These are phyloP conservation scores for Astur gentilis DNA, from an alignment of 2,113 vertebrate species.

Conservation along the genomic window DNA sequence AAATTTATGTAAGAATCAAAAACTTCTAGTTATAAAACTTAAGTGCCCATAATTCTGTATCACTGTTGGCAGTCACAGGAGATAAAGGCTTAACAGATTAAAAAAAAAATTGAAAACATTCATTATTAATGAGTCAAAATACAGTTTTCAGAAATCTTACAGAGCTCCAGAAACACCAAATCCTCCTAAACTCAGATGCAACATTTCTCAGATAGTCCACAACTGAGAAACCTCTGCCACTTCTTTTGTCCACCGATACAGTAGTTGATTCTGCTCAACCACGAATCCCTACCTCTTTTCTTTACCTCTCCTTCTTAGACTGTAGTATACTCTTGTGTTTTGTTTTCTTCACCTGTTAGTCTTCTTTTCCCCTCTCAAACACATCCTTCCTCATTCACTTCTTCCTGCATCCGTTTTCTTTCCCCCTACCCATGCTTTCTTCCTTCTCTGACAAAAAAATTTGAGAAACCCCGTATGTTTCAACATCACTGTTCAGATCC, in stretches of 20 bases:
- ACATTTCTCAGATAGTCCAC: neutral
- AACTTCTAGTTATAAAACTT: neutral
- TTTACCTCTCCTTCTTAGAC: neutral
- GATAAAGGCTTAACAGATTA: neutral
- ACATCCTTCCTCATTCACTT: neutral
- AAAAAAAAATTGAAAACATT: neutral
- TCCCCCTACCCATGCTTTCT: neutral
- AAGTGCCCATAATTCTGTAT: neutral
- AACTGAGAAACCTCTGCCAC: neutral
- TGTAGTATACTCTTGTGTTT: neutral
- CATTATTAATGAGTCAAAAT: neutral
- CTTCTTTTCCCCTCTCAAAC: neutral
- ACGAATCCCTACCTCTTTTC: neutral
- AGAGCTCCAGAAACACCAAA: neutral
- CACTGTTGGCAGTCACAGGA: neutral
- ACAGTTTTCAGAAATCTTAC: neutral
- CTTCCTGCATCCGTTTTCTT: neutral
- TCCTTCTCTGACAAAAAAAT: neutral
- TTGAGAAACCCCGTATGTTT: neutral
- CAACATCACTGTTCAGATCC: neutral
- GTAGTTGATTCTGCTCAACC: neutral
- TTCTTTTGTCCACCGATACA: fast-evolving
- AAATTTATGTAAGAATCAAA: neutral
- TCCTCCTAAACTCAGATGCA: neutral
- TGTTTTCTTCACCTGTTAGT: neutral